Base-by-base conservation (phyloP, 2,113 vertebrate genomes). In the Suncus etruscus region DNA sequence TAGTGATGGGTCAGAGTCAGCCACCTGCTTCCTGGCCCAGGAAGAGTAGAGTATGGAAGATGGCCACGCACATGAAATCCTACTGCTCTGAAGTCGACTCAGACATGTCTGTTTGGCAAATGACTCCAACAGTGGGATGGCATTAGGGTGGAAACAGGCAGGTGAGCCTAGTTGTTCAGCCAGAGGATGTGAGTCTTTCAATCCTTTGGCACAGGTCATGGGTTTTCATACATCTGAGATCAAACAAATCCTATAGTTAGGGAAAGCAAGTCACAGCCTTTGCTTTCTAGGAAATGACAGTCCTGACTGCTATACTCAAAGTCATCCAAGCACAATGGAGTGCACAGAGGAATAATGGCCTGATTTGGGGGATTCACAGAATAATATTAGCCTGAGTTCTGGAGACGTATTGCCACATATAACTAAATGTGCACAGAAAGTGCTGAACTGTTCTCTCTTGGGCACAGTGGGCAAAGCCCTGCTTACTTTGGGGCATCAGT, bases 61-160 rank as follows among this genome's bases (percentile, higher is more conserved):
- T 39, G 22, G 65, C 75, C 50, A 25, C 61, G 79, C 89, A 83
- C 91, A 93, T 61, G 83, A 88, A 77, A 90, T 50, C 45, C 12
- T 16, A 73, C 8, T 6, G 51, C 63, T 50, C 68, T n/a, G 76
- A 94, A 77, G 63, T 94, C 79, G 88, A 10, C 47, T 65, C 65
- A 51, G 73, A 90, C 74, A 80, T 86, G 83, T 72, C 63, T 54
- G 24, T n/a, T 68, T 88, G 86, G 80, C 15, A 72, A 88, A 66
- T 79, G 54, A 79, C 65, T 65, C 65, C 14, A 83, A 47, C 4
- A 18, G 50, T 77, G 47, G n/a, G 63, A 50, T 11, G n/a, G 68
- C 50, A 7, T 91, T 81, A 92, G 86, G 24, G 51, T 39, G 25
- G 14, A 51, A 73, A 83, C 0, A 0, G n/a, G 14, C 39, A 39